Base-by-base conservation (phyloP, 2,113 vertebrate genomes). In the Panthera tigris region DNA sequence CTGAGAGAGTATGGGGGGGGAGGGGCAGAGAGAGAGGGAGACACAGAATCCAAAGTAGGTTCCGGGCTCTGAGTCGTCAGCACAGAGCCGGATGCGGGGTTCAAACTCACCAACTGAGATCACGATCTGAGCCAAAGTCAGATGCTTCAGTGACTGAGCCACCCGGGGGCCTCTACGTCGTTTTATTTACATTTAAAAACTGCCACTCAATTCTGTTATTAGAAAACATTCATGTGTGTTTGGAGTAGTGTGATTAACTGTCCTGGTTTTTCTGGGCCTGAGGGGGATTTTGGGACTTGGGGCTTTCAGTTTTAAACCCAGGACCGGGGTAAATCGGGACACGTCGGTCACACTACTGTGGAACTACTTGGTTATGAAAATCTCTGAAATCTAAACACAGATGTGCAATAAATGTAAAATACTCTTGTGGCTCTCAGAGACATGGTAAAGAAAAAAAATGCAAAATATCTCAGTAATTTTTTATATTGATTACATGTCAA, bases 181-280 rank as follows among this genome's bases (percentile, higher is more conserved):
- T 86, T 94, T 94, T 68, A 61, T 89, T 93, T 92, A 71, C 50
- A 79, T 73, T 80, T 45, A 45, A 86, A 85, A 80, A 89, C n/a
- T 33, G 12, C 82, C 65, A 9, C 14, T 76, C 1, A 4, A 79
- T 41, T 50, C 52, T 13, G 15, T 69, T 36, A 81, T 31, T 92
- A 23, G 65, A 73, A 93, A 88, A n/a, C 5, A 5, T 84, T 31
- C 63, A 79, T 14, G 21, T 36, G 6, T 36, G 80, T 50, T 65
- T 50, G 66, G 21, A 78, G 90, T 41, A 86, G 1, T 3, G 12
- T 50, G 85, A 85, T 41, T 31, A 82, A 6, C 9, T 90, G 23
- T 90, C 21, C n/a, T 91, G 63, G 7, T 86, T 92, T 89, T n/a
- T 61, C 23, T 45, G 36, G 33, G 23, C 50, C 16, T 19, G 41